phyloP scores from a whole-genome alignment of 2,113 vertebrate genomes.

The Myrmecophaga tridactyla region DNA sequence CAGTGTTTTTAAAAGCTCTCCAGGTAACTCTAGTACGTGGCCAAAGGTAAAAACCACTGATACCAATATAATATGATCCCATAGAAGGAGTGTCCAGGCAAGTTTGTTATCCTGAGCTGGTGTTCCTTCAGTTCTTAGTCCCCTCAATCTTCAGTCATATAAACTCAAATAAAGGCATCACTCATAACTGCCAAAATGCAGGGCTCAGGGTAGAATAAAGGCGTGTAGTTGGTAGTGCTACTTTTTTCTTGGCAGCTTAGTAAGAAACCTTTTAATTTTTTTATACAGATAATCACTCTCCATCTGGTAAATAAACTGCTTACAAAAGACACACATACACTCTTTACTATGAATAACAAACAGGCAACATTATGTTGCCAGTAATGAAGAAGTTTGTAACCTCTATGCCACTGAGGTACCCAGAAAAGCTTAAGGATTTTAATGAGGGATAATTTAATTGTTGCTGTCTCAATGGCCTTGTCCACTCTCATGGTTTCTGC shows the following conservation, averaged over 20 bases:
- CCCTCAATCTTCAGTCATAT: not conserved
- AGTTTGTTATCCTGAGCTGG: not conserved
- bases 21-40: not conserved
- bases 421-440: not conserved
- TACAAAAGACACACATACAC: not conserved
- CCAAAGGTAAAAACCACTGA: not conserved
- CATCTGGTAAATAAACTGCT: not conserved
- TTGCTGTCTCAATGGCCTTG: not conserved
- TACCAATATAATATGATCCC: not conserved
- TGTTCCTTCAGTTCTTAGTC: not conserved
- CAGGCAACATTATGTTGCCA: not conserved
- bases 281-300: not conserved
- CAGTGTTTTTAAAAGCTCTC: not conserved
- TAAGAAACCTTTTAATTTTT: conserved; percentile 12
- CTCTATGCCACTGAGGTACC: not conserved
- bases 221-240: not conserved
- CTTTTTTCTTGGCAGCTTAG: not conserved
- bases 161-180: not conserved
- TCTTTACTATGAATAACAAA: not conserved
- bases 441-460: not conserved
- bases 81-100: not conserved
- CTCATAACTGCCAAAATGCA: not conserved
- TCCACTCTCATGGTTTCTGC: not conserved
- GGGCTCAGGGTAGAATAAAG: not conserved
- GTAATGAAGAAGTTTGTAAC: not conserved